phyloP scores from a whole-genome alignment of 35 echinoderm and acorn worm species.

The Hemicentrotus pulcherrimus region DNA sequence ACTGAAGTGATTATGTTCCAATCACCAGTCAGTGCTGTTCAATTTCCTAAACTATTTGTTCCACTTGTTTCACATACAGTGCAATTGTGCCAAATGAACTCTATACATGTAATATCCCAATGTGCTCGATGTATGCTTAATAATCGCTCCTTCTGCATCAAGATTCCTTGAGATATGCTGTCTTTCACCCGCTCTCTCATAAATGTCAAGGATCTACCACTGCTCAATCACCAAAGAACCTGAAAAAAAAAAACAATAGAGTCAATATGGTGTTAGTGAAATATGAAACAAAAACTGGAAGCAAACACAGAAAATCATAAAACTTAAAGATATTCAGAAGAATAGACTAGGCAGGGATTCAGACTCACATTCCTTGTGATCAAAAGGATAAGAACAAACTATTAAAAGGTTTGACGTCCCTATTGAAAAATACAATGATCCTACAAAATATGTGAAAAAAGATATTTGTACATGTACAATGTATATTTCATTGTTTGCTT shows the following conservation, averaged over 20 bases:
- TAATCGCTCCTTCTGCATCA: neutral
- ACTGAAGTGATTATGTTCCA: too few species aligned
- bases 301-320: neutral
- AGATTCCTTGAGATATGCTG: neutral
- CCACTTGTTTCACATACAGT: neutral
- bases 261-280: neutral
- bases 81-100: neutral
- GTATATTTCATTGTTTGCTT: too few species aligned
- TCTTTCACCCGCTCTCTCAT: neutral
- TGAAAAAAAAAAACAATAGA: neutral
- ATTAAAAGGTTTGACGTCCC: too few species aligned
- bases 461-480: too few species aligned
- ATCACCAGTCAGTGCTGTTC: neutral
- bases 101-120: too few species aligned
- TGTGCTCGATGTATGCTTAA: neutral
- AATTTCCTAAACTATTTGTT: neutral
- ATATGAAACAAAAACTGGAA: neutral
- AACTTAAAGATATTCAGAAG: neutral
- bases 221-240: neutral
- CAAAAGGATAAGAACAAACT: too few species aligned
- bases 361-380: too few species aligned
- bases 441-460: too few species aligned
- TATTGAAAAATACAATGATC: too few species aligned
- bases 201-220: neutral
- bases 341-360: too few species aligned